Base-by-base conservation (phyloP, 1,140 invertebrate species). In the Pseudomyrmex concolor region DNA sequence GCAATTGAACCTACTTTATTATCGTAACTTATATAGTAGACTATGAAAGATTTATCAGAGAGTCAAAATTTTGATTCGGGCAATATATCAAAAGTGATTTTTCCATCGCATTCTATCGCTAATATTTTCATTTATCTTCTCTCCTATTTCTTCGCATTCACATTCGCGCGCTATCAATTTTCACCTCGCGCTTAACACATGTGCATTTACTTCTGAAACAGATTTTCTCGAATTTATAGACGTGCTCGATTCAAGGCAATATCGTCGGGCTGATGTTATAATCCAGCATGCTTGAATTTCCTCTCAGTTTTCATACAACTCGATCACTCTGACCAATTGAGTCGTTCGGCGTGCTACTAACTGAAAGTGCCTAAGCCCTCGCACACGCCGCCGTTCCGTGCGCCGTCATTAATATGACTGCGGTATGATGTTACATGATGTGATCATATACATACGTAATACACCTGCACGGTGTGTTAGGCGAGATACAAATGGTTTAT, bases 391-490 rank as follows among this genome's bases (percentile, higher is more conserved):
- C 34, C 34, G 34, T 34, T 25, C 25, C 25, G 25, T 34, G 66
- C n/a, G n/a, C 19, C 34, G 54, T 59, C 66, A 71, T 80, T 70
- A 80, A 70, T 80, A 80, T 80, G 55, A 71, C 55, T 50, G 43
- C 66, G 45, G 54, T 50, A 71, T 70, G 19, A 12, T 66, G 19
- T 78, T 70, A 80, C 66, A 22, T 80, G 76, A 54, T 70, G 54
- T 80, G 71, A 80, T 80, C 54, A 80, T 68, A 19, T 59, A 64
- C 62, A 19, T 59, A 64, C 62, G 43, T 80, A 70, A 80, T 80
- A 50, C 76, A 70, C 10, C 67, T 57, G 25, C 51, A 70, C 10
- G 25, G 22, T 34, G 54, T 70, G 64, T 57, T 48, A 51, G 34
- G 64, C 66, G 59, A 15, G 15, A 8, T 59, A 70, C 34, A 12